Evolutionary conservation across 2,797 vertebrate genomes (phyloP).

Genomic region (Argentina silus): DNA sequence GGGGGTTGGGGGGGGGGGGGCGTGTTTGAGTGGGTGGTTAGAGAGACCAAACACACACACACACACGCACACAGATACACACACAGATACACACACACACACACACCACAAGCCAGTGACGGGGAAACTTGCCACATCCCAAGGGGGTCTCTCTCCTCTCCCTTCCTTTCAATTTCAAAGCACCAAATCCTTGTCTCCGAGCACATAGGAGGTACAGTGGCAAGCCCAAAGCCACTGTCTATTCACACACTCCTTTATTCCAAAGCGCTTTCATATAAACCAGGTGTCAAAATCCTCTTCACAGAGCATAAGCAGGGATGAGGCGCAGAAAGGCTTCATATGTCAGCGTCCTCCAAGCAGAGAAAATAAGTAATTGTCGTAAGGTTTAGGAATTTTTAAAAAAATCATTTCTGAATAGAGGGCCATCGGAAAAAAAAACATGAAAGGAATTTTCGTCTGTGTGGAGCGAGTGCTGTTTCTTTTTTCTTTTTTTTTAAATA

Average conservation of each 20-base stretch:
- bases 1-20: background rate
- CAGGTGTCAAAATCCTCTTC: constrained; percentile 31
- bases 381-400: constrained; percentile 33
- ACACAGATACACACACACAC: constrained; percentile 12
- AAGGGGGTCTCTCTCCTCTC: background rate
- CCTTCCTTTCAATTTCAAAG: constrained; percentile 19
- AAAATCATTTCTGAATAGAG: constrained; percentile 35
- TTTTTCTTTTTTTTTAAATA: too few species aligned
- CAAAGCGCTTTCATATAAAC: constrained; percentile 27
- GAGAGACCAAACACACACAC: background rate
- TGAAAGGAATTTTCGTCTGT: background rate
- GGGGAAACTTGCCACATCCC: constrained; percentile 17
- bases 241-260: constrained; percentile 19
- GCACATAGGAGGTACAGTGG: constrained; percentile 4
- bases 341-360: constrained; percentile 39
- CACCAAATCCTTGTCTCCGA: constrained; percentile 11
- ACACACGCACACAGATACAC: background rate
- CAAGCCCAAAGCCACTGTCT: constrained; percentile 22
- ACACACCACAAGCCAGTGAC: background rate
- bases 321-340: constrained; percentile 12
- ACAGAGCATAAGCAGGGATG: constrained; percentile 21
- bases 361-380: constrained; percentile 36
- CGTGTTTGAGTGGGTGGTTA: background rate
- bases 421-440: background rate
- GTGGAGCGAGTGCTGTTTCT: background rate